Evolutionary conservation across 2,888 invertebrate species (phyloP).

Genomic region (Selenia dentaria): DNA sequence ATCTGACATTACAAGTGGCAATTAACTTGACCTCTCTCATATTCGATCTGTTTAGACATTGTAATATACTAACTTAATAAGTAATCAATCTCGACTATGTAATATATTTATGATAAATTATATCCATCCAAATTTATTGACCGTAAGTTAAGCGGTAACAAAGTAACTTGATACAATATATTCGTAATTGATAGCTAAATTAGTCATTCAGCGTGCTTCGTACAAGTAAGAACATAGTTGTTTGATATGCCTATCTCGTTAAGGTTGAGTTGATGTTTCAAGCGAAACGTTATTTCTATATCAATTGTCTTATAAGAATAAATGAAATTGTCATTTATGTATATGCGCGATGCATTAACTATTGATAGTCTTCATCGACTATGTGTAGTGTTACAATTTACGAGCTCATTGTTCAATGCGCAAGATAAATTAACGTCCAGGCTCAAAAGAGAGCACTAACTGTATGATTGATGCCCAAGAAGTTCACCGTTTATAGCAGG

Average conservation of each 20-base stretch:
- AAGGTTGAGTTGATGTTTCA: slow-evolving; percentile 26
- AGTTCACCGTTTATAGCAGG: slow-evolving; percentile 21
- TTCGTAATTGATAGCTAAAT: too few relatives aligned
- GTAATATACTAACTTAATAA: background rate
- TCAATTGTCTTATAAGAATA: slow-evolving; percentile 31
- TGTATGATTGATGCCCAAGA: slow-evolving; percentile 30
- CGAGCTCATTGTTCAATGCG: slow-evolving; percentile 23
- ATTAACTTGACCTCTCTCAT: slow-evolving; percentile 33
- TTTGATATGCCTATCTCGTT: slow-evolving; percentile 31
- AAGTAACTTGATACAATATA: too few relatives aligned
- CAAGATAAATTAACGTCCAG: slow-evolving; percentile 33
- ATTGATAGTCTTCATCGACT: slow-evolving; percentile 6
- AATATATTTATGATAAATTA: too few relatives aligned
- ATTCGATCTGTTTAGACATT: background rate
- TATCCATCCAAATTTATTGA: too few relatives aligned
- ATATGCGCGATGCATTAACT: slow-evolving; percentile 6
- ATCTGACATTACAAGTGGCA: slow-evolving; percentile 12
- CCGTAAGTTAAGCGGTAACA: too few relatives aligned
- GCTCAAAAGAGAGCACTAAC: slow-evolving; percentile 24
- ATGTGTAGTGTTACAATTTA: too few relatives aligned
- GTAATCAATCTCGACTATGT: slow-evolving; percentile 1
- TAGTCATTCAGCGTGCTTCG: too few relatives aligned
- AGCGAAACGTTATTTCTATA: slow-evolving; percentile 17
- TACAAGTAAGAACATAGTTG: slow-evolving; percentile 14
- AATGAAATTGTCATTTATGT: slow-evolving; percentile 26